phyloP scores from a whole-genome alignment of 2,797 vertebrate species.

The Toxotes lorentzi region DNA sequence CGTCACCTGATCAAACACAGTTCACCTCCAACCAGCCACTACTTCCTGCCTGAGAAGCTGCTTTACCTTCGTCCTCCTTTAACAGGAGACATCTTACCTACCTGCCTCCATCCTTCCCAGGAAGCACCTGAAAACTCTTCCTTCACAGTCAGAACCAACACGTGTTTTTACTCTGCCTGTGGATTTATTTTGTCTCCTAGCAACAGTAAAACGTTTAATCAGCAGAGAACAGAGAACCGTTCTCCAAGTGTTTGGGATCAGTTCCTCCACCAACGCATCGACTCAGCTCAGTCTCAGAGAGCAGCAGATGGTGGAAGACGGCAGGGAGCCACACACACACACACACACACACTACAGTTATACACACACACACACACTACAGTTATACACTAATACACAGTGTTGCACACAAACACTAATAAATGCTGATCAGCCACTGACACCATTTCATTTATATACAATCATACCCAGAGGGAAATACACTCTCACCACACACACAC shows the following conservation, averaged over 20 bases:
- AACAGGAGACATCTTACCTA: not conserved
- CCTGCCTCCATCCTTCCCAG: not conserved
- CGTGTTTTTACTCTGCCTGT: not conserved
- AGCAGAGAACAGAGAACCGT: constrained; percentile 35
- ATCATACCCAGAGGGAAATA: constrained; percentile 23
- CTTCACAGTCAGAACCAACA: too few relatives aligned
- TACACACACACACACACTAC: constrained; percentile 35
- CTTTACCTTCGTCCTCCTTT: too few relatives aligned
- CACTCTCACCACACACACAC: constrained; percentile 3
- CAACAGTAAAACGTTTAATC: constrained; percentile 37
- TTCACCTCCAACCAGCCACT: too few relatives aligned
- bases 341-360: constrained; percentile 22
- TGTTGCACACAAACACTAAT: constrained; percentile 28
- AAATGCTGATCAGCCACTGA: constrained; percentile 26
- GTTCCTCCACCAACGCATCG: constrained; percentile 22
- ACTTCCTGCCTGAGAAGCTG: too few relatives aligned
- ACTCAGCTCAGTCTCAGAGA: constrained; percentile 28
- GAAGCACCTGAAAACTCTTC: too few relatives aligned
- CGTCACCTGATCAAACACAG: too few relatives aligned
- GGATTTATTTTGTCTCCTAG: constrained; percentile 47
- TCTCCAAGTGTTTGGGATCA: constrained; percentile 8
- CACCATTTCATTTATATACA: constrained; percentile 47
- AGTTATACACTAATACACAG: constrained; percentile 30
- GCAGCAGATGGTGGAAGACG: constrained; percentile 66
- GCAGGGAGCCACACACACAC: constrained; percentile 51